Evolutionary conservation across 2,797 vertebrate genomes (phyloP).

Genomic region (Lagorchestes hirsutus): DNA sequence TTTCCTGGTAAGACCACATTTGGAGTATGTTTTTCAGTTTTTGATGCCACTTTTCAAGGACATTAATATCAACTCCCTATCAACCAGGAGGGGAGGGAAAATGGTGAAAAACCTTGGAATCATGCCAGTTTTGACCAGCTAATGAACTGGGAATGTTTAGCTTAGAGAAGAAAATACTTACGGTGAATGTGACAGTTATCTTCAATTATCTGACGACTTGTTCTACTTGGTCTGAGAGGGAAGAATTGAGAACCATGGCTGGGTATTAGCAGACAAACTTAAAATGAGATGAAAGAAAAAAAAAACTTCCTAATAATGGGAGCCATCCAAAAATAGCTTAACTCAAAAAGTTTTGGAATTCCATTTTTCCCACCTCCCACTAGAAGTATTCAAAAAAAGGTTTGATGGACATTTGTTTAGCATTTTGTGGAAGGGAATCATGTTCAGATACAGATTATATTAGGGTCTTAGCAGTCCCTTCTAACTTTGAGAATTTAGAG

Average conservation of each 20-base stretch:
- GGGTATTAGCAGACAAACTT: not conserved
- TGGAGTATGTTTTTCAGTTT: not conserved
- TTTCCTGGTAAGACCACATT: not conserved
- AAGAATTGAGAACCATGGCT: not conserved
- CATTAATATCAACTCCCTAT: not conserved
- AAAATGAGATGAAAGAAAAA: no score
- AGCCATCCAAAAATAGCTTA: not conserved
- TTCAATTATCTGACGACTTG: not conserved
- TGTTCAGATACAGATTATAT: not conserved
- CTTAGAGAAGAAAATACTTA: not conserved
- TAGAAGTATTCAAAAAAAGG: not conserved
- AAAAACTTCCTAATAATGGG: not conserved
- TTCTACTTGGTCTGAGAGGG: not conserved
- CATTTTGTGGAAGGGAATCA: not conserved
- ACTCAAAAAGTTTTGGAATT: not conserved
- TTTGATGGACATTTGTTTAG: not conserved
- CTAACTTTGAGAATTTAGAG: not conserved
- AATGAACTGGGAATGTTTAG: not conserved
- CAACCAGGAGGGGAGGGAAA: not conserved
- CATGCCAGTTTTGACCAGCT: not conserved
- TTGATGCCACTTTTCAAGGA: not conserved
- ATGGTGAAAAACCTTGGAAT: not conserved
- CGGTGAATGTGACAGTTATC: not conserved
- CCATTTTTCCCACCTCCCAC: not conserved
- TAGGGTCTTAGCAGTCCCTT: not conserved